Evolutionary conservation across 1,140 invertebrate species (phyloP), one percentile per base, ranked within the genome.

Genomic region (Anadara kagoshimensis): DNA sequence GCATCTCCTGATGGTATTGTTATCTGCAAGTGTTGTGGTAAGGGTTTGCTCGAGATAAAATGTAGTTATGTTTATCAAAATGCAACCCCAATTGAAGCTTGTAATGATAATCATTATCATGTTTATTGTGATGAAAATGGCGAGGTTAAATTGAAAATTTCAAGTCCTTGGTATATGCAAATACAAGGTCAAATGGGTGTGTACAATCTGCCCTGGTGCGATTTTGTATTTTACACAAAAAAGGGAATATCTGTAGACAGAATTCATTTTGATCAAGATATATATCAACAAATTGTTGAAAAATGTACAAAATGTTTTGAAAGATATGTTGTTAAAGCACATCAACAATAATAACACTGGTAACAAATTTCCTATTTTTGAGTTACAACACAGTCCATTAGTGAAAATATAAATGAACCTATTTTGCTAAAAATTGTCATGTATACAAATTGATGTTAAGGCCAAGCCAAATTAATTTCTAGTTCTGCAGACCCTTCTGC

Each of bases 1-100:
- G 57, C 57, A n/a, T 68, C 51, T 10, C 65, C 65, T 29, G 65
- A 68, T 68, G 65, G 65, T 43, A 0, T 57, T 43, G 65, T 69
- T 1, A 67, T 43, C 8, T 67, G 65, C 45, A 67, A 67, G 26
- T 67, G 65, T 24, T 67, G 65, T 67, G 65, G 65, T 11, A n/a
- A 10, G 16, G 22, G 63, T 1, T 16, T 66, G n/a, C 1, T 66
- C 1, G 63, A 54, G 36, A 53, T 66, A 10, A 66, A 66, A 54
- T 66, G 47, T 20, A 29, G 47, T 29, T 66, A 20, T 45, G 26
- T 51, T 4, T 53, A 66, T 44, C 14, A 53, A 29, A 20, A 66
- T 36, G 14, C 4, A n/a, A 61, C 10, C 14, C 58, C 29, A 61
- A 61, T 43, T 18, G 58, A 61, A 22, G 58, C 36, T n/a, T 20